These are phyloP conservation scores for Equus quagga DNA, from an alignment of 2,113 vertebrate genomes.

Conservation along the genomic window DNA sequence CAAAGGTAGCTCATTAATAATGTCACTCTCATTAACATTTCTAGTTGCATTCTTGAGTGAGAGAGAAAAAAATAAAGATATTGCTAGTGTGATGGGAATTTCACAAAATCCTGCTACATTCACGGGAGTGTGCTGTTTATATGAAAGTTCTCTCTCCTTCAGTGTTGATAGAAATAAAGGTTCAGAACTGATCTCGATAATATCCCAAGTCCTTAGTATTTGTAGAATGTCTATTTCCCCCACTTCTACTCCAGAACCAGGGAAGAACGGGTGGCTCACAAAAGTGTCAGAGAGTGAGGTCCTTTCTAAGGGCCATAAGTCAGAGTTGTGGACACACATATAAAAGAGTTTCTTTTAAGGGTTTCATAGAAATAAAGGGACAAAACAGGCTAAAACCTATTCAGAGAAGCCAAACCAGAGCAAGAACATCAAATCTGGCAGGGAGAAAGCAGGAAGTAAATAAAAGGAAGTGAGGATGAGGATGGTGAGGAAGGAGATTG, in stretches of 20 bases:
- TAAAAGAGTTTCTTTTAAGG: background rate
- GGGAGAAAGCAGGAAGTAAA: background rate
- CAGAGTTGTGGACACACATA: background rate
- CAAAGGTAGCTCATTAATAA: slow-evolving; percentile 1
- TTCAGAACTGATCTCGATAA: background rate
- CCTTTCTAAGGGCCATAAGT: background rate
- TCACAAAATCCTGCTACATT: background rate
- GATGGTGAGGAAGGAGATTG: background rate
- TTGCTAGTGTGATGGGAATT: background rate
- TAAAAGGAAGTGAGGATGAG: background rate
- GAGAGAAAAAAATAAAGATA: background rate
- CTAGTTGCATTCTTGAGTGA: background rate
- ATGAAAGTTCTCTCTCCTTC: background rate
- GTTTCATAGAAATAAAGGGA: background rate
- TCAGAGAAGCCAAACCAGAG: slow-evolving; percentile 13
- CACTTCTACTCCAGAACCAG: background rate
- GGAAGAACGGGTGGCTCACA: background rate
- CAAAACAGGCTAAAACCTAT: background rate
- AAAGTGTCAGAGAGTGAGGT: background rate
- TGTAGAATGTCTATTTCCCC: background rate
- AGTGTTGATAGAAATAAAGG: background rate
- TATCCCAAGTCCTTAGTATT: background rate
- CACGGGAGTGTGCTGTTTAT: background rate
- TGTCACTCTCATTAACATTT: background rate
- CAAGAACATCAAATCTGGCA: background rate